Base-by-base conservation (phyloP, 2,797 vertebrate species). In the Ciconia nigra region DNA sequence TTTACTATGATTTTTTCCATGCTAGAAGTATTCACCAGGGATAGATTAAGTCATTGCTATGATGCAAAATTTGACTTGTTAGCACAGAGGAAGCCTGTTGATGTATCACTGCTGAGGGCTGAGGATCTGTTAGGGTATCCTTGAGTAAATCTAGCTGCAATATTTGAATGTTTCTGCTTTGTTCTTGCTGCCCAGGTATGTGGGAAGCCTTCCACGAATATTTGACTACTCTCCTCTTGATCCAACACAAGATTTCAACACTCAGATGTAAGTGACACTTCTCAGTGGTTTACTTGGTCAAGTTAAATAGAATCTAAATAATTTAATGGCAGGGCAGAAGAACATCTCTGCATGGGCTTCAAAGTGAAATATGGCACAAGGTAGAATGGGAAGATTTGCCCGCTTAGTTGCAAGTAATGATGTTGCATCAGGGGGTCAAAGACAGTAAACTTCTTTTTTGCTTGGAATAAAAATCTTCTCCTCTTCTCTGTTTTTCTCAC, bases 141-240 rank as follows among this genome's bases (percentile, higher is more conserved):
- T 63, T 82, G 29, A 59, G 51, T 80, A 63, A 87, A 77, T 47
- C 24, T 59, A 14, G 5, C 17, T 71, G 20, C 69, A 58, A 15
- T 83, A n/a, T 77, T 65, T 88, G 47, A 52, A 25, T 15, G 26
- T 76, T 82, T 95, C 39, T 95, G 47, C 37, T 71, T 72, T 93
- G 9, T 92, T 97, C 92, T 98, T 74, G 26, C 62, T 96, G 95
- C 92, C 69, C 89, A 99, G 99, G 97, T 99, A 99, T 97, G 99
- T 99, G 66, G 99, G 99, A 90, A 99, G 99, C 96, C 99, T 99
- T 95, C 99, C 99, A 97, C 99, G 99, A 97, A 99, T 99, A 99
- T 99, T 98, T 98, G 99, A 99, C 98, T 99, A 99, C 94, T 99
- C 99, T 29, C 99, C 99, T 22, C 98, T 99, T 69, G 99, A 99